Evolutionary conservation across 2,888 invertebrate genomes (phyloP).

Genomic region (Bhutanitis thaidina): DNA sequence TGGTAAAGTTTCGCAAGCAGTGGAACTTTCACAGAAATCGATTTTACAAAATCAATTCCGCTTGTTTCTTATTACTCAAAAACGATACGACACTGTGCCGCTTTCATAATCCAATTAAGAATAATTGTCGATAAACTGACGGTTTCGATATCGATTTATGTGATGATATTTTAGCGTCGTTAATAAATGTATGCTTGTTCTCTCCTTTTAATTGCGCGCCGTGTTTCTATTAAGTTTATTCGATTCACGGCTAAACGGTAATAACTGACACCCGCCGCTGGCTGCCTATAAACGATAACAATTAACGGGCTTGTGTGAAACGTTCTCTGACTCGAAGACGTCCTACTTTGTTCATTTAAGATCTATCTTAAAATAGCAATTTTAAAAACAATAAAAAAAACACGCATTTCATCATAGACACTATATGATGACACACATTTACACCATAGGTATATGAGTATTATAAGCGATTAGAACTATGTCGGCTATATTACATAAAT

Average conservation of each 20-base stretch:
- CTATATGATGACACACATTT: too few species aligned
- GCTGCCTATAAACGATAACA: constrained; percentile 1
- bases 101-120: constrained; percentile 80
- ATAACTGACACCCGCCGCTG: constrained; percentile 24
- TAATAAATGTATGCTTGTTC: constrained; percentile 79
- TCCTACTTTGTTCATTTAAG: too few species aligned
- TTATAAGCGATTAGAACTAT: too few species aligned
- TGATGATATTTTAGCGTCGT: constrained; percentile 77
- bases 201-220: constrained; percentile 71
- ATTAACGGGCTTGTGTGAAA: not conserved
- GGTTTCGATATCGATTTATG: constrained; percentile 75
- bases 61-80: constrained; percentile 32
- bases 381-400: too few species aligned
- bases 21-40: too few species aligned
- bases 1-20: too few species aligned
- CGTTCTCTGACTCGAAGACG: not conserved
- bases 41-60: constrained; percentile 12
- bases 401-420: too few species aligned
- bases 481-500: too few species aligned
- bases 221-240: constrained; percentile 67
- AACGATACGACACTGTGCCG: constrained; percentile 46
- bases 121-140: constrained; percentile 79
- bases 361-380: too few species aligned
- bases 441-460: too few species aligned
- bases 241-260: constrained; percentile 52